These are phyloP conservation scores for Gallinago undulata DNA, from an alignment of 2,113 vertebrate genomes.

Conservation along the genomic window DNA sequence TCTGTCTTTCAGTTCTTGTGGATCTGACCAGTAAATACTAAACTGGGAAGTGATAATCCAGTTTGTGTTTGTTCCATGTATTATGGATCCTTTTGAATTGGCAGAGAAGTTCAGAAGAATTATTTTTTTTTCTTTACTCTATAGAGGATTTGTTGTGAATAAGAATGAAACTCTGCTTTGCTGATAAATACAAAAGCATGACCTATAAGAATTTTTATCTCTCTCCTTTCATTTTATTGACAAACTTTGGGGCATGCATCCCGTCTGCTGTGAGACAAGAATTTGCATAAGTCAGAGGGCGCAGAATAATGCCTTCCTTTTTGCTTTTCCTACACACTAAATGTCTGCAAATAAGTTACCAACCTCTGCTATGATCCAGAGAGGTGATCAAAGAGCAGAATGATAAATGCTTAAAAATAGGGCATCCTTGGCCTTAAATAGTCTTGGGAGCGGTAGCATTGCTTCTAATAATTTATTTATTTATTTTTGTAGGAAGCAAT, in stretches of 20 bases:
- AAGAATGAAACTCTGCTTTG: slow-evolving; percentile 2
- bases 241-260: not conserved
- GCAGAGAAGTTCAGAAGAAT: not conserved
- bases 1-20: not conserved
- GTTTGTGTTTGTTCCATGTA: not conserved
- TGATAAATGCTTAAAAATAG: not conserved
- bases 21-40: not conserved
- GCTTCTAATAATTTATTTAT: not conserved
- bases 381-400: not conserved
- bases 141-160: slow-evolving; percentile 30
- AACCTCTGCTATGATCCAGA: not conserved
- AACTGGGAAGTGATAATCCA: not conserved
- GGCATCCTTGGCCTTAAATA: not conserved
- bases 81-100: not conserved
- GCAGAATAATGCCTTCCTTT: not conserved
- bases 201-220: slow-evolving; percentile 31
- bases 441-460: not conserved
- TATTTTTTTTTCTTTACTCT: not conserved
- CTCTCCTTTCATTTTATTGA: slow-evolving; percentile 51
- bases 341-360: not conserved
- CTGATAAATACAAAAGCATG: slow-evolving; percentile 3
- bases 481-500: not conserved
- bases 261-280: not conserved
- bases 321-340: not conserved
- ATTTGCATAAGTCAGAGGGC: slow-evolving; percentile 58